Evolutionary conservation across 2,797 vertebrate genomes (phyloP), one percentile per base, ranked within the genome.

Genomic region (Pelodytes ibericus): DNA sequence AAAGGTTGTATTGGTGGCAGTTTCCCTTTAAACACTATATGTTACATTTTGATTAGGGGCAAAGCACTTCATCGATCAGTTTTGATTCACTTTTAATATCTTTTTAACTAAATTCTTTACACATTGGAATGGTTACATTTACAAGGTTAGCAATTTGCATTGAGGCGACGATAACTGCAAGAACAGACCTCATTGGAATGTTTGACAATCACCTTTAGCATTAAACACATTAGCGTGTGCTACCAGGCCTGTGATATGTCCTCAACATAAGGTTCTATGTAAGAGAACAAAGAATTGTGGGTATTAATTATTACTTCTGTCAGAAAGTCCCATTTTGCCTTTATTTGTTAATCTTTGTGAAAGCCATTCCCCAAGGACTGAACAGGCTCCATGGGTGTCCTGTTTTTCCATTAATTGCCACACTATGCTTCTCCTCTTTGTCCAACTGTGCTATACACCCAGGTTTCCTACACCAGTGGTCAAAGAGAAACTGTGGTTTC

Each of bases 261-360:
- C 59, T 76, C 57, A 56, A 71, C 57, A 65, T 69, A 73, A 73
- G 63, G n/a, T 36, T 72, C 66, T 31, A 68, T 73, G 29, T 41
- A 27, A 16, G 29, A 77, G 68, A 72, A 72, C 61, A 78, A 78
- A 72, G 62, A 49, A 56, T 20, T 53, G n/a, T 5, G 41, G 62
- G 22, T 72, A 72, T 72, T 72, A 77, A 70, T 74, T 77, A 77
- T 60, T 47, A 72, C 60, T 71, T 18, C 56, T 76, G 82, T 86
- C 82, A 87, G 77, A 86, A 78, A 53, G 78, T 83, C 83, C 72
- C 5, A 25, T 82, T 39, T 87, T 81, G 47, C 74, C 81, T 84
- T 71, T 69, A 71, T 83, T 82, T 87, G 88, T 81, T 88, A 87
- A 87, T 87, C 84, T 86, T 68, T 2, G 68, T 83, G 83, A 85